phyloP scores from a whole-genome alignment of 1,140 invertebrate genomes.

The Nephila pilipes region DNA sequence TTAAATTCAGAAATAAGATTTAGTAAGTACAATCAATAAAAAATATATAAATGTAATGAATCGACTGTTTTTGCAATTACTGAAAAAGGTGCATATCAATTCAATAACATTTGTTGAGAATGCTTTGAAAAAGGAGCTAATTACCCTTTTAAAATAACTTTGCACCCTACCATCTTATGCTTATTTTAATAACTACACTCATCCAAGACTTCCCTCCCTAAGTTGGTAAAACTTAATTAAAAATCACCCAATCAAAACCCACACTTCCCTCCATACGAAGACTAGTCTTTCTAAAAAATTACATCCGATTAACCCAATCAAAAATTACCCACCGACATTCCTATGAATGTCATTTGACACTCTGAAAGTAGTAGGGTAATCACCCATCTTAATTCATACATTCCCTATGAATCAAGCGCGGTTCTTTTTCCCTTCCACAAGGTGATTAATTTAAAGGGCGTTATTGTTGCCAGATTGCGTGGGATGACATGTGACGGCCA shows the following conservation, averaged over 20 bases:
- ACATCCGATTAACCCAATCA: neutral
- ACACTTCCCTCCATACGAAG: too few species aligned
- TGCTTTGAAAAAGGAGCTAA: too few species aligned
- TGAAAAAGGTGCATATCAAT: too few species aligned
- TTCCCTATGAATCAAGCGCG: neutral
- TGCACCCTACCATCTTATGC: neutral
- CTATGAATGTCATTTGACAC: conserved; percentile 47
- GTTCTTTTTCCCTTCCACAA: neutral
- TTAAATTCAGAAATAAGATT: too few species aligned
- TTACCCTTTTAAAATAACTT: too few species aligned
- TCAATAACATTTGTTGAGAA: too few species aligned
- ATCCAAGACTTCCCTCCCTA: neutral
- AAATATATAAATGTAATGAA: too few species aligned
- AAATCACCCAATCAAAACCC: neutral
- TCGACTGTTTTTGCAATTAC: too few species aligned
- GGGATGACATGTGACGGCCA: conserved; percentile 26
- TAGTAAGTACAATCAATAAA: too few species aligned
- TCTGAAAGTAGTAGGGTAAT: neutral
- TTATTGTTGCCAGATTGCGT: conserved; percentile 16
- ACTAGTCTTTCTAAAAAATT: neutral
- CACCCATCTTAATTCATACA: conserved; percentile 40
- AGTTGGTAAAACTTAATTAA: neutral
- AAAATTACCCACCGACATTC: neutral
- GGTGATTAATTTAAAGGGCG: conserved; percentile 54
- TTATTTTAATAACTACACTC: neutral